Conservation (phyloP, 2,888 invertebrate genomes). For the Aporophyla nigra region DNA sequence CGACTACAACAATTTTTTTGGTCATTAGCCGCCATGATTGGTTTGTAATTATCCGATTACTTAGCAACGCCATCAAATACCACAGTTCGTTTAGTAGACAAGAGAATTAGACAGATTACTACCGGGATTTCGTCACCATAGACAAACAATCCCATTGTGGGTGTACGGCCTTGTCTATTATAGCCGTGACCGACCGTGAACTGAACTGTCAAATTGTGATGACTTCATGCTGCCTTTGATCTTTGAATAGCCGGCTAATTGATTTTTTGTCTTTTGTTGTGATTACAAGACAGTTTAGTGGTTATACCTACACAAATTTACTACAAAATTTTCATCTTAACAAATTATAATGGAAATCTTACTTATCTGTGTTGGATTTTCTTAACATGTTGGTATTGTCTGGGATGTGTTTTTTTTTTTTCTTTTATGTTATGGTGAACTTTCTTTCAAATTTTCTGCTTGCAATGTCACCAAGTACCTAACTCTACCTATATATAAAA, state of each 20-base stretch:
- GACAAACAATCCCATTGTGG: constrained; percentile 43
- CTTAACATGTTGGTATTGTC: neutral
- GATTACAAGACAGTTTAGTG: neutral
- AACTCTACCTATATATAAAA: neutral
- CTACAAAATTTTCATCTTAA: too few relatives aligned
- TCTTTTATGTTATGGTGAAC: too few relatives aligned
- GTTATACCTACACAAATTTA: neutral
- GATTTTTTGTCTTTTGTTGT: constrained; percentile 16
- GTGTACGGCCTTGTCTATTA: constrained; percentile 41
- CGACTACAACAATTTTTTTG: constrained; percentile 16
- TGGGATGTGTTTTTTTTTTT: too few relatives aligned
- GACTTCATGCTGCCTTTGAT: constrained; percentile 43
- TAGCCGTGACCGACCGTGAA: constrained; percentile 59
- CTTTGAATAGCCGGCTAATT: constrained; percentile 14
- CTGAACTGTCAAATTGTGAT: constrained; percentile 48
- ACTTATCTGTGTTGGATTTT: neutral
- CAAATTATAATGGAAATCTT: too few relatives aligned
- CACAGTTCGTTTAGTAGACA: constrained; percentile 20
- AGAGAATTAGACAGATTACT: constrained; percentile 29
- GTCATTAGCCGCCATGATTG: constrained; percentile 33
- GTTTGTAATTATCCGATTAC: constrained; percentile 31
- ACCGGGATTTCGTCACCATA: constrained; percentile 38
- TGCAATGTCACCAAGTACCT: neutral
- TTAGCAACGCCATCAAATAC: constrained; percentile 28
- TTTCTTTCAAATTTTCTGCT: neutral